Conservation (phyloP, 2,797 vertebrate genomes). For the Acanthurus leucopareius region DNA sequence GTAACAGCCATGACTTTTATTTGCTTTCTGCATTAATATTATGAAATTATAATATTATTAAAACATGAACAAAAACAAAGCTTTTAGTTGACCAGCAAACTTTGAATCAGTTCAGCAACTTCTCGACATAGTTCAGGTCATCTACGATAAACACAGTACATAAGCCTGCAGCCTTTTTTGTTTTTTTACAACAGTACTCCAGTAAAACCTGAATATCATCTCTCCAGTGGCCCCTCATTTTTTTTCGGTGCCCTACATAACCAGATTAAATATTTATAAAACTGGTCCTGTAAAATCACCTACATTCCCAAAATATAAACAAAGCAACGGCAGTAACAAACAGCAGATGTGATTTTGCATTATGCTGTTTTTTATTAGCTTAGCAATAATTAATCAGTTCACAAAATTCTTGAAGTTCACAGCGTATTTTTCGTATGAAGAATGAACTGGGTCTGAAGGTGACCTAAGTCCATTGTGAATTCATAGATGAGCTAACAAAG, state of each 20-base stretch:
- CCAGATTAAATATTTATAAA: background rate
- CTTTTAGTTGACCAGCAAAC: background rate
- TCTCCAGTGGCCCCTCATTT: background rate
- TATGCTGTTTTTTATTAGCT: background rate
- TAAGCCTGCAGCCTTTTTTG: too few species aligned
- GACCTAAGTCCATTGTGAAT: constrained; percentile 20
- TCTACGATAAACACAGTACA: background rate
- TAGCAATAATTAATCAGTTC: background rate
- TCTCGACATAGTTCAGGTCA: background rate
- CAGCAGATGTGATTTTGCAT: background rate
- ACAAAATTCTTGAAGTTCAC: background rate
- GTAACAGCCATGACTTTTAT: too few species aligned
- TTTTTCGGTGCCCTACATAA: background rate
- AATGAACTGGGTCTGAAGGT: constrained; percentile 5
- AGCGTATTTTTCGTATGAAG: background rate
- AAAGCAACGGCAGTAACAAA: background rate
- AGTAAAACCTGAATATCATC: too few species aligned
- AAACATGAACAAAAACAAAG: background rate
- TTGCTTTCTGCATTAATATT: background rate
- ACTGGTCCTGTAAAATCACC: background rate
- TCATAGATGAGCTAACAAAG: constrained; percentile 15
- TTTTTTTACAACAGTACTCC: too few species aligned
- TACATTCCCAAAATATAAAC: background rate
- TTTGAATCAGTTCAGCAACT: background rate
- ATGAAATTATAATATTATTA: background rate